Percentiles rank a stretch among this genome's conserved stretches.
These are phyloP conservation scores for Centroberyx gerrardi DNA, from an alignment of 2,797 vertebrate genomes.

Conservation along the genomic window DNA sequence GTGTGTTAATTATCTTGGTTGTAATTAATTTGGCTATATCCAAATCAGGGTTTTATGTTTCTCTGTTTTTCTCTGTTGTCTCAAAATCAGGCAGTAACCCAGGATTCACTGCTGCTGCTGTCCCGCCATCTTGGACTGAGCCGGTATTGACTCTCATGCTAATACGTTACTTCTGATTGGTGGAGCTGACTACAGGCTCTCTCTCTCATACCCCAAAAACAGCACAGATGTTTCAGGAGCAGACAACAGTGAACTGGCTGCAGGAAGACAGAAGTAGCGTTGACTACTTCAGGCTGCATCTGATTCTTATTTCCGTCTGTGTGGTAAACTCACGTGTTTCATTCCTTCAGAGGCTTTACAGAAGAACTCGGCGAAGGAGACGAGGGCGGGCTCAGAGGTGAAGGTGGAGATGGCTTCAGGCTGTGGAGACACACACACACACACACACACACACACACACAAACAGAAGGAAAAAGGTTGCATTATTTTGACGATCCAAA, in stretches of 20 bases:
- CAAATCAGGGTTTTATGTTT: too few species aligned
- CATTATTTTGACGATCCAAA: not conserved
- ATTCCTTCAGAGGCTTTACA: constrained; percentile 92
- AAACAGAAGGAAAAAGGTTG: not conserved
- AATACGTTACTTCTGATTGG: not conserved
- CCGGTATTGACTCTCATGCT: too few species aligned
- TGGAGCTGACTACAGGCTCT: constrained; percentile 1
- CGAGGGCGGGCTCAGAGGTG: constrained; percentile 94
- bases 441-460: constrained; percentile 1
- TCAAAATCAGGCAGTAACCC: too few species aligned
- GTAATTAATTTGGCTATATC: too few species aligned
- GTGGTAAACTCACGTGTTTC: constrained; percentile 88
- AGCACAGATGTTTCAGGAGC: not conserved
- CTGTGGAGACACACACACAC: constrained; percentile 74
- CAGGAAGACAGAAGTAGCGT: not conserved
- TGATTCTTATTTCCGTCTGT: not conserved
- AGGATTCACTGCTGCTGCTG: too few species aligned
- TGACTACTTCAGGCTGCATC: too few species aligned
- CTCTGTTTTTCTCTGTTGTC: too few species aligned
- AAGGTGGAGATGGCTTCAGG: constrained; percentile 96
- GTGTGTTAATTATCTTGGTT: not conserved
- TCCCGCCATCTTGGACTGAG: too few species aligned
- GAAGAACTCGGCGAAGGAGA: constrained; percentile 96
- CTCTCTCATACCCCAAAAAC: not conserved
- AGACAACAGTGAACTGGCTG: not conserved